Base-by-base conservation (phyloP, 2,113 vertebrate species). In the Tenebrosternarchus preto region DNA sequence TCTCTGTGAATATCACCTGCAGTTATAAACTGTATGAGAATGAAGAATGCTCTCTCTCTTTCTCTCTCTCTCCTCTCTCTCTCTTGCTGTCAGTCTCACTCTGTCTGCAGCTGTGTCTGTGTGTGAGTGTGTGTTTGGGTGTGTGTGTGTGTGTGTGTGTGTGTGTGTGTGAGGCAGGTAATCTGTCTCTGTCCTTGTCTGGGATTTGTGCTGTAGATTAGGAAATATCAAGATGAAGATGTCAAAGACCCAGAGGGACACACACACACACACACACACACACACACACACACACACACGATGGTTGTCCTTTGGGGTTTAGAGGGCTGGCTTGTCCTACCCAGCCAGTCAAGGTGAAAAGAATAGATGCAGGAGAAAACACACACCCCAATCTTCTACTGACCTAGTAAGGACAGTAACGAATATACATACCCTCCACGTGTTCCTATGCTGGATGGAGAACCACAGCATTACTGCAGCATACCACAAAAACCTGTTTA, bases 221-320 rank as follows among this genome's bases (percentile, higher is more conserved):
- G 76, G 77, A 81, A 84, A 81, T 78, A 81, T 84, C 80, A 81
- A 84, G 80, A 84, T 84, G 76, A 82, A 84, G 83, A 84, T 82
- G 83, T 82, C 80, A 84, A 55, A 84, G 69, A 53, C 73, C 83
- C 64, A 29, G 36, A 74, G 83, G 76, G 72, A 68, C 75, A 60
- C 73, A 64, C 59, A 25, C 22, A 29, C 77, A n/a, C 67, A 43
- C 77, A 29, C 66, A 46, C 55, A 22, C 77, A 70, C 55, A 60
- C 66, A 68, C 76, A 36, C 20, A 53, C 8, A 24, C 55, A 43
- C 20, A 29, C 8, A n/a, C 17, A 27, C 15, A 67, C 64, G 66
- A 73, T 73, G 46, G 63, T 43, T 78, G 43, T 84, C 69, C 70
- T 78, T 33, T 63, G 39, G 83, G 79, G 79, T 55, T 84, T 63